These are phyloP conservation scores for Operophtera brumata DNA, from an alignment of 2,888 invertebrate genomes.

Conservation along the genomic window DNA sequence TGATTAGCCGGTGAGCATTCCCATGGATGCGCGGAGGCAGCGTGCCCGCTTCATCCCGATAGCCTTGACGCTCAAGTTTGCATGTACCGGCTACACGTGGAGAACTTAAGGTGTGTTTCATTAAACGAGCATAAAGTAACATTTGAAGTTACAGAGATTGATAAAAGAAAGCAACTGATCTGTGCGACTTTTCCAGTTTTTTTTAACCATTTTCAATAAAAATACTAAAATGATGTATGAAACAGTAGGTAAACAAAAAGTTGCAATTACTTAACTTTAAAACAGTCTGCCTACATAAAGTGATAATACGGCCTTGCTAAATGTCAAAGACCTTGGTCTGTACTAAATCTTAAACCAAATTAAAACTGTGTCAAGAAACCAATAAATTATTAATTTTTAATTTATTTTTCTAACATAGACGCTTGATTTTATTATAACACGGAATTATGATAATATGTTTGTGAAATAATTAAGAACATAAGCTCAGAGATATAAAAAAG, in stretches of 20 bases:
- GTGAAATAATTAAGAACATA: background rate
- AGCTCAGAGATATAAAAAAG: too few relatives aligned
- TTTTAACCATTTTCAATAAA: too few relatives aligned
- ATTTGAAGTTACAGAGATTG: too few relatives aligned
- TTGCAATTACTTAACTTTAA: too few relatives aligned
- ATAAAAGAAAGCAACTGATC: background rate
- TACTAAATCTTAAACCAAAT: constrained; percentile 12
- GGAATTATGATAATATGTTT: background rate
- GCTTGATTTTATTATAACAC: background rate
- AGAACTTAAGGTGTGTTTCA: constrained; percentile 29
- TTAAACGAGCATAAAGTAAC: background rate
- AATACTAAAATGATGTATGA: too few relatives aligned
- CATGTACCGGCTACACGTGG: constrained; percentile 49
- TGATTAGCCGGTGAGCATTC: constrained; percentile 6
- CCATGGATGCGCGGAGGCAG: constrained; percentile 25
- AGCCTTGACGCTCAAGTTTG: constrained; percentile 49
- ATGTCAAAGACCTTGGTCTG: background rate
- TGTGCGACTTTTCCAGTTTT: background rate
- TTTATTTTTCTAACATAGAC: background rate
- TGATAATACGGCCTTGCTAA: background rate
- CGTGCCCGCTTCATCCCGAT: constrained; percentile 34
- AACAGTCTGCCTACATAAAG: background rate
- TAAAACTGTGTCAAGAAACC: constrained; percentile 14
- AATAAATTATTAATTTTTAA: background rate
- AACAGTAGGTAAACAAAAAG: too few relatives aligned